Percentiles rank a stretch among this genome's conserved stretches.
These are phyloP conservation scores for Xiphophorus couchianus DNA, from an alignment of 2,113 vertebrate genomes.

Conservation along the genomic window DNA sequence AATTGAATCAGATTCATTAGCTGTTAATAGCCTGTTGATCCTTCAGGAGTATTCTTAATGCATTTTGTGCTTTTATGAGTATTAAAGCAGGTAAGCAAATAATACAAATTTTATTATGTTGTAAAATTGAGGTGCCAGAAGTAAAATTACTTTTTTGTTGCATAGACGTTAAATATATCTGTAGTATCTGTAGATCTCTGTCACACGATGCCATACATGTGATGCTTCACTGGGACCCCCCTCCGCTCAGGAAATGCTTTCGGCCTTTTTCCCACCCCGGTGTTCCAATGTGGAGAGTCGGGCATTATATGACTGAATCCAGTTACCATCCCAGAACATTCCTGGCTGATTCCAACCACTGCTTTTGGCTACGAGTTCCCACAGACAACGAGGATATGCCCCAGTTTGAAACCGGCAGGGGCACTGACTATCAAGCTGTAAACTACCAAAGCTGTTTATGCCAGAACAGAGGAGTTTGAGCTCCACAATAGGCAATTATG, in stretches of 20 bases:
- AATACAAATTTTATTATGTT: too few species aligned
- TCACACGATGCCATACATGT: conserved; percentile 78
- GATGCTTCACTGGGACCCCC: conserved; percentile 82
- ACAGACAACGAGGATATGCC: conserved; percentile 72
- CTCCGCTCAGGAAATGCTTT: conserved; percentile 79
- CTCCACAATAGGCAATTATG: conserved; percentile 75
- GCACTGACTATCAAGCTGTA: conserved; percentile 71
- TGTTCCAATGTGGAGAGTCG: conserved; percentile 71
- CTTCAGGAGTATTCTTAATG: too few species aligned
- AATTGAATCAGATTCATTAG: too few species aligned
- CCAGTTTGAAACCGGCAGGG: conserved; percentile 62
- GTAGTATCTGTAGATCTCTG: conserved; percentile 36
- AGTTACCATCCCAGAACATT: conserved; percentile 78
- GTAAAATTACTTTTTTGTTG: too few species aligned
- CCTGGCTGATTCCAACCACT: conserved; percentile 76
- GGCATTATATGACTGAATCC: conserved; percentile 75
- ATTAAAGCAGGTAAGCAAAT: too few species aligned
- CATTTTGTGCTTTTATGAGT: too few species aligned
- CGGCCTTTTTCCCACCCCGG: conserved; percentile 81
- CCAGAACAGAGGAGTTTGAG: conserved; percentile 70
- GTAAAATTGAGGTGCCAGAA: too few species aligned
- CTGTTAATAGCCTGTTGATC: too few species aligned
- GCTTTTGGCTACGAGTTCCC: conserved; percentile 68
- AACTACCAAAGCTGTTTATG: conserved; percentile 72
- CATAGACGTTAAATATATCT: too few species aligned